Conservation (phyloP, 64 coral and sea anemone species). For the Actinia equina region DNA sequence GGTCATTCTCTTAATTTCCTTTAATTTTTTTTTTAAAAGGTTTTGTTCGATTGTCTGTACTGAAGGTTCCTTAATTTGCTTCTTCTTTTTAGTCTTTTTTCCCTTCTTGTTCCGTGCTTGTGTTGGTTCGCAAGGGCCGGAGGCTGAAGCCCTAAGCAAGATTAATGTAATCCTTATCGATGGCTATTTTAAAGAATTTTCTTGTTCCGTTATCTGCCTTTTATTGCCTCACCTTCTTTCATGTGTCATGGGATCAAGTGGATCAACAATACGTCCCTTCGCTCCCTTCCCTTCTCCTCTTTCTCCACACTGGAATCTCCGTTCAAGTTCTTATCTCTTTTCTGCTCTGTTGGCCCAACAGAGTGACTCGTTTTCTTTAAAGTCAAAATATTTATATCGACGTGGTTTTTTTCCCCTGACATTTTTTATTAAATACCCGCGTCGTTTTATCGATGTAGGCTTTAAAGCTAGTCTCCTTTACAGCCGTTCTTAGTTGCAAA, state of each 20-base stretch:
- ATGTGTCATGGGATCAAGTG: neutral
- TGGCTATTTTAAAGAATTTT: neutral
- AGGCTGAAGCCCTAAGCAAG: neutral
- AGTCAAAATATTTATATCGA: neutral
- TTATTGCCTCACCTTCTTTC: neutral
- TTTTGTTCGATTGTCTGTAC: too few species aligned
- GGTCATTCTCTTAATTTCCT: too few species aligned
- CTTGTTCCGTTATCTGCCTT: neutral
- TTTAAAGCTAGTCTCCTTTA: too few species aligned
- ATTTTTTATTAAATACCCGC: too few species aligned
- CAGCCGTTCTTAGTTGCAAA: too few species aligned
- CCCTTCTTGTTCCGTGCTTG: too few species aligned
- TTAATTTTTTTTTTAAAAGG: too few species aligned
- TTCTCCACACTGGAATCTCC: neutral
- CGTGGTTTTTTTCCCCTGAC: too few species aligned
- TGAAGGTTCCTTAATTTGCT: too few species aligned
- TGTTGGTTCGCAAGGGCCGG: neutral
- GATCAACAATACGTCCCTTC: neutral
- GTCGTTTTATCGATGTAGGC: too few species aligned
- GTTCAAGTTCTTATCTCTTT: slow-evolving; percentile 9
- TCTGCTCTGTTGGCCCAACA: too few species aligned
- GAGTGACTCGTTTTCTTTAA: neutral
- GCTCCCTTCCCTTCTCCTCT: neutral
- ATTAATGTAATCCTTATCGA: neutral
- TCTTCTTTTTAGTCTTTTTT: too few species aligned